phyloP scores from a whole-genome alignment of 2,113 vertebrate genomes.

The Ascaphus truei region DNA sequence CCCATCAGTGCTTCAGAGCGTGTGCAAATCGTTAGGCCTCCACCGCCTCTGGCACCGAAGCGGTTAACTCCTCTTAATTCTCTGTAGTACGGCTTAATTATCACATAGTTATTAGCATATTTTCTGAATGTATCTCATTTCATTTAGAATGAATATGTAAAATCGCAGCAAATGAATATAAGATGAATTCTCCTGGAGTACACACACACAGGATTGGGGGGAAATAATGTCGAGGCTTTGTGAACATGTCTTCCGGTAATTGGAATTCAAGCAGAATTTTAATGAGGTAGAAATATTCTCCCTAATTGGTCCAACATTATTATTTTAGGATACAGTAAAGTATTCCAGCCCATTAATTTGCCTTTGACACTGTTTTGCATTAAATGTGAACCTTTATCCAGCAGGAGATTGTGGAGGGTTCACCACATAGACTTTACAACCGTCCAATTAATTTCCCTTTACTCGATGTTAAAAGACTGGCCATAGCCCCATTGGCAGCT shows the following conservation, averaged over 20 bases:
- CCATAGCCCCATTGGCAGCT: background rate
- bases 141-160: slow-evolving; percentile 3
- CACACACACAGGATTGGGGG: background rate
- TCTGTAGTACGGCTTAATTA: slow-evolving; percentile 8
- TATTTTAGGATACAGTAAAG: slow-evolving; percentile 35
- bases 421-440: background rate
- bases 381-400: slow-evolving; percentile 30
- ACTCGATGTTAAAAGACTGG: background rate
- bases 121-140: background rate
- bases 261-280: slow-evolving; percentile 44
- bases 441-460: slow-evolving; percentile 11
- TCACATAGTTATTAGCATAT: background rate
- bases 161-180: background rate
- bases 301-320: slow-evolving; percentile 41
- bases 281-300: slow-evolving; percentile 41
- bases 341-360: slow-evolving; percentile 25
- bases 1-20: too few species aligned
- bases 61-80: background rate
- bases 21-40: too few species aligned
- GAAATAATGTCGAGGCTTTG: slow-evolving; percentile 7
- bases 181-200: background rate
- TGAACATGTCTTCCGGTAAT: slow-evolving; percentile 40
- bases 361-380: slow-evolving; percentile 18
- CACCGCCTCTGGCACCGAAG: too few species aligned
- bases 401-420: background rate